Percentiles rank a stretch among this genome's conserved stretches.
Evolutionary conservation across 2,113 vertebrate species (phyloP).

Genomic region (Corapipo altera): DNA sequence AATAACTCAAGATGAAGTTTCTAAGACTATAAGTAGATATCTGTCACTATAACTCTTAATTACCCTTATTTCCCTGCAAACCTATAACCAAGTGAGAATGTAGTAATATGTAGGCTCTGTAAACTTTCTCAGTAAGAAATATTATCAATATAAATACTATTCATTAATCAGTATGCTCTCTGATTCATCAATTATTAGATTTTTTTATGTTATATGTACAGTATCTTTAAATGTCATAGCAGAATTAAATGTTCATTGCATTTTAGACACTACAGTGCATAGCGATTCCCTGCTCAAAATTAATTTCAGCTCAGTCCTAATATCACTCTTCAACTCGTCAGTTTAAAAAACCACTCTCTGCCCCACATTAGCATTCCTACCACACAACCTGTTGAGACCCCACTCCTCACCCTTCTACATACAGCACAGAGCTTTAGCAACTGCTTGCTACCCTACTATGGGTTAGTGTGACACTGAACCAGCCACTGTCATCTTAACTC

Average conservation of each 20-base stretch:
- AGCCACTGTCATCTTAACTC: not conserved
- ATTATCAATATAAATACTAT: not conserved
- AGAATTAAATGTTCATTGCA: not conserved
- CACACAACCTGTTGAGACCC: not conserved
- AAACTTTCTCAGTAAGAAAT: not conserved
- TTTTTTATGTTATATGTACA: not conserved
- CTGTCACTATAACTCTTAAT: not conserved
- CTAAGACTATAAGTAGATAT: not conserved
- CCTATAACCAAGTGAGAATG: not conserved
- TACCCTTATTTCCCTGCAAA: not conserved
- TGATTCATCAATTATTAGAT: not conserved
- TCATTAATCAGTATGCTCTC: not conserved
- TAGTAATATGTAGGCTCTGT: not conserved
- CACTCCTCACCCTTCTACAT: accelerated
- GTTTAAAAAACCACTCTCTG: not conserved
- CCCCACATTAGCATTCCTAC: not conserved
- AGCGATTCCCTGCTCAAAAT: not conserved
- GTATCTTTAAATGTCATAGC: not conserved
- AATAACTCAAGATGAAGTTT: not conserved
- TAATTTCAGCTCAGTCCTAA: not conserved
- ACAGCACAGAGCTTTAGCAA: not conserved
- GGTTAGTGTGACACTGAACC: not conserved
- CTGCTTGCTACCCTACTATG: not conserved
- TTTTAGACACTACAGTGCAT: not conserved
- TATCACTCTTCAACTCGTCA: not conserved